Conservation (phyloP, 2,113 vertebrate genomes). For the Cervus canadensis region DNA sequence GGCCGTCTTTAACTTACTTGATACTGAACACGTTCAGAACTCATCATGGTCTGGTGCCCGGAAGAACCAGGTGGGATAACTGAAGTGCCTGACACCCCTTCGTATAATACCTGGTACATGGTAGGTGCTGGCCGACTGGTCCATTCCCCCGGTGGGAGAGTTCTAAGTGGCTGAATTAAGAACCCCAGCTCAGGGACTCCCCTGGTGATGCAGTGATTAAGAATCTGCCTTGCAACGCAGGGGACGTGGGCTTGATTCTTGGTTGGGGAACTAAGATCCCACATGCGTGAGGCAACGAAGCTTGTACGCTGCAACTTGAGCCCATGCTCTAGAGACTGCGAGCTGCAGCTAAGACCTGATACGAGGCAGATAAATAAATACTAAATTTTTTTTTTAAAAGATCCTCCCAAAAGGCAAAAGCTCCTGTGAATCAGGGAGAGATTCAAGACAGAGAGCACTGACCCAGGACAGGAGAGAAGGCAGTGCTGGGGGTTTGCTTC, state of each 20-base stretch:
- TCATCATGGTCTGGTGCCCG: not conserved
- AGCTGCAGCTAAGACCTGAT: not conserved
- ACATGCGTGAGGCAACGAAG: fast-evolving
- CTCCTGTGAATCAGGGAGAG: not conserved
- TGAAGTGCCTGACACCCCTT: too few relatives aligned
- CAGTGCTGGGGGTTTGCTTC: not conserved
- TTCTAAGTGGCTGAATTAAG: not conserved
- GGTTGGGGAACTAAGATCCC: not conserved
- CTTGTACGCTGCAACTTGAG: not conserved
- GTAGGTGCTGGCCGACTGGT: not conserved
- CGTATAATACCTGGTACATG: fast-evolving
- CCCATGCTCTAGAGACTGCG: fast-evolving
- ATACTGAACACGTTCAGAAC: not conserved
- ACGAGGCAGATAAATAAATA: not conserved
- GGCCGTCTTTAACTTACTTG: not conserved
- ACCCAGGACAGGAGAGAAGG: not conserved
- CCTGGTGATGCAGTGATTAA: not conserved
- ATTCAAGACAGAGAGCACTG: not conserved
- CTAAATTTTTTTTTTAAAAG: not conserved
- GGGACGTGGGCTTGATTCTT: not conserved
- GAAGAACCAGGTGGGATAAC: not conserved
- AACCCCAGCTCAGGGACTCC: not conserved
- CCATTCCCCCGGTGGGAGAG: not conserved
- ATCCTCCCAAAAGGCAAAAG: not conserved
- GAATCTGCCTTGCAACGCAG: not conserved